Evolutionary conservation across 2,888 invertebrate genomes (phyloP).

Genomic region (Syrista parreyssii): DNA sequence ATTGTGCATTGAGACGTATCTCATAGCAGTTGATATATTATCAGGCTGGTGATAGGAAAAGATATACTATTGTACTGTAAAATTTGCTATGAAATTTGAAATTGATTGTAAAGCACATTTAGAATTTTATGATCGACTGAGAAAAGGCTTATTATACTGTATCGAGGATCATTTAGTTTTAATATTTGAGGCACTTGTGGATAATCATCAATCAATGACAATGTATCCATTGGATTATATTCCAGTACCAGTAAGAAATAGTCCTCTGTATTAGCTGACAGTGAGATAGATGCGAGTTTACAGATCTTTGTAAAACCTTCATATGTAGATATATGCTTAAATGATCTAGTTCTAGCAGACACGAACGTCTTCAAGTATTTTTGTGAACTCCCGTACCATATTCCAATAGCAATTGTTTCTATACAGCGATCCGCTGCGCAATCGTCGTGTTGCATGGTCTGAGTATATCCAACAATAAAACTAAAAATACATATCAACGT

Average conservation of each 20-base stretch:
- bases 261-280: neutral
- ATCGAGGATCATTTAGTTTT: neutral
- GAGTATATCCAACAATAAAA: neutral
- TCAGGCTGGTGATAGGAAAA: neutral
- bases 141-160: neutral
- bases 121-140: neutral
- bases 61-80: neutral
- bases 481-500: neutral
- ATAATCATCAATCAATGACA: neutral
- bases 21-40: neutral
- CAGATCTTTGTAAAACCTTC: neutral
- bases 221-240: neutral
- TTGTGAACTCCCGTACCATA: neutral
- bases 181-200: neutral
- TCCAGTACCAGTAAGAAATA: neutral
- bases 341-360: neutral
- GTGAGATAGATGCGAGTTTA: neutral
- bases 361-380: neutral
- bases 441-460: neutral
- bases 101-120: neutral
- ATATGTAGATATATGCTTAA: neutral
- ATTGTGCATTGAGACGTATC: neutral
- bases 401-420: neutral
- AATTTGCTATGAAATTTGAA: neutral
- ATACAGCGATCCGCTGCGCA: neutral